Evolutionary conservation across 2,797 vertebrate species (phyloP), one percentile per base, ranked within the genome.

Genomic region (Dendrocincla tyrannina): DNA sequence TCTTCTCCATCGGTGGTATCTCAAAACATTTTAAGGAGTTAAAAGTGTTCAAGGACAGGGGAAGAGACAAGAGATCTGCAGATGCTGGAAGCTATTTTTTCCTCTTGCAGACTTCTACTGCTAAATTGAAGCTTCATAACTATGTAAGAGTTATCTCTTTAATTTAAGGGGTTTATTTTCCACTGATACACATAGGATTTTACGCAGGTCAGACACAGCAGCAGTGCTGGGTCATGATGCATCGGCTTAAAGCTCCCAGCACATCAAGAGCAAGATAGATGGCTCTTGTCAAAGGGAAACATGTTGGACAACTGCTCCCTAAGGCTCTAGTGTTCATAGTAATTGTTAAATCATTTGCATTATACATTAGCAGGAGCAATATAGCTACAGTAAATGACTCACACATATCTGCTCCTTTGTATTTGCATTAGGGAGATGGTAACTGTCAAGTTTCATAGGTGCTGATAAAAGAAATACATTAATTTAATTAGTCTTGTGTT

Each of bases 291-390:
- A 17, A 39, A 92, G 58, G 92, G 62, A 82, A 86, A 30, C 77
- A 80, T 70, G 67, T 80, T 95, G 88, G 88, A 92, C 96, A 97
- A 95, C 91, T 64, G 88, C 68, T 97, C 83, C 83, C 80, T 33
- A 35, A 88, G 91, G 91, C 70, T 77, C 73, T 88, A 72, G 69
- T 95, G 75, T 94, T 94, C 69, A 85, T 82, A 78, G 44, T 93
- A 92, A 92, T 95, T 96, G 47, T 91, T 96, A 78, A 79, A 90
- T 97, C 91, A 94, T 96, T 93, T 96, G 91, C 88, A 92, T 76
- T 50, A 33, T 47, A 37, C 85, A 79, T 95, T 95, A 96, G 63
- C 70, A 86, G 66, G 33, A 93, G 25, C 79, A 83, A 56, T 93
- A 95, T 30, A 92, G 63, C 67, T 92, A 18, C 19, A 62, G 66